phyloP scores from a whole-genome alignment of 2,113 vertebrate genomes.

The Erythrolamprus reginae region DNA sequence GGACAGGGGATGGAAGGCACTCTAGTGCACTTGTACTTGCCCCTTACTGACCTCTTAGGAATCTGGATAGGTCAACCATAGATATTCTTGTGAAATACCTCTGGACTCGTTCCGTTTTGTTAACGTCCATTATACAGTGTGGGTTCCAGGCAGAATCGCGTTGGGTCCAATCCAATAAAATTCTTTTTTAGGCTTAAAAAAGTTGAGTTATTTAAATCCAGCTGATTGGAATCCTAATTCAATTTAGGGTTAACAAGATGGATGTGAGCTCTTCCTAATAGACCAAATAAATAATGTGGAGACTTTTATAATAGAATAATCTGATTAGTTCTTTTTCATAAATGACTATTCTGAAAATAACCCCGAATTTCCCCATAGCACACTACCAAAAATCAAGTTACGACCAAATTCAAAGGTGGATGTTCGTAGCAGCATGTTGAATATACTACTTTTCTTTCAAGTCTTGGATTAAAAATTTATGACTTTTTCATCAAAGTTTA shows the following conservation, averaged over 20 bases:
- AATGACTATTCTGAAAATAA: not conserved
- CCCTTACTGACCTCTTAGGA: too few species aligned
- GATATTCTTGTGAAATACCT: too few species aligned
- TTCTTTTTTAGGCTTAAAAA: not conserved
- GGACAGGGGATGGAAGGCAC: too few species aligned
- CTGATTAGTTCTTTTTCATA: not conserved
- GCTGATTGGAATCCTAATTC: not conserved
- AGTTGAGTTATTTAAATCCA: not conserved
- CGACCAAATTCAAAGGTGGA: conserved; percentile 35
- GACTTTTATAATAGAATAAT: not conserved
- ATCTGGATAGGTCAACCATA: too few species aligned
- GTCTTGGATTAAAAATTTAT: conserved; percentile 59
- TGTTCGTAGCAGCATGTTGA: conserved; percentile 46
- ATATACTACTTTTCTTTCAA: conserved; percentile 38
- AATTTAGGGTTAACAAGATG: not conserved
- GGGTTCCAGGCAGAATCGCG: too few species aligned
- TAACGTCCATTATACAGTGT: too few species aligned
- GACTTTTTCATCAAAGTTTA: conserved; percentile 65
- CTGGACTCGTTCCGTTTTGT: too few species aligned
- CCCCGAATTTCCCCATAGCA: not conserved
- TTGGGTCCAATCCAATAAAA: not conserved
- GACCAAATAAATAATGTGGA: not conserved
- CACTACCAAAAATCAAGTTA: conserved; percentile 1
- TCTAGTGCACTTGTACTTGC: too few species aligned
- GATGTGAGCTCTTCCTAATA: not conserved